A percentile compares a stretch with the other conserved stretches of the same genome.
phyloP scores from a whole-genome alignment of 2,797 vertebrate species.

The Tympanoctomys barrerae region DNA sequence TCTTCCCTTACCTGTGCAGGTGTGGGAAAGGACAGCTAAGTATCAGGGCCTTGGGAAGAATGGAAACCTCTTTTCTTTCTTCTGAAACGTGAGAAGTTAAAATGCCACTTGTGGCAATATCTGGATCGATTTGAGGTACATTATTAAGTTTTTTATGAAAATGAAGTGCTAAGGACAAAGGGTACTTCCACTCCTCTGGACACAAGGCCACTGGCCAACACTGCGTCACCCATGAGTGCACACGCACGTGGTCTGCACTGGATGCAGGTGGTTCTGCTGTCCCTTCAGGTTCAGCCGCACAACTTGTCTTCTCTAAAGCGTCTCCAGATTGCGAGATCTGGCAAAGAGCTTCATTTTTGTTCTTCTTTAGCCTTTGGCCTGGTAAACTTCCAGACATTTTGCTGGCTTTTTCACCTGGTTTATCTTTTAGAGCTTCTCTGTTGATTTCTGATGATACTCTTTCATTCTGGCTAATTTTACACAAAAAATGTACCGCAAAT shows the following conservation, averaged over 20 bases:
- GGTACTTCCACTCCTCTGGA: conserved; percentile 91
- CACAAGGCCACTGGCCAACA: conserved; percentile 89
- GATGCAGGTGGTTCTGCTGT: not conserved
- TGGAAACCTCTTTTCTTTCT: conserved; percentile 69
- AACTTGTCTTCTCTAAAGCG: conserved; percentile 34
- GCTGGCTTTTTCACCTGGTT: conserved; percentile 52
- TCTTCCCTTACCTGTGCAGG: conserved; percentile 92
- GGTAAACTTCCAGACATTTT: conserved; percentile 37
- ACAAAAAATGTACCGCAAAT: conserved; percentile 92
- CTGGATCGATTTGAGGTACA: not conserved
- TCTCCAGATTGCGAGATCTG: conserved; percentile 47
- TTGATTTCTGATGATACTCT: conserved; percentile 66
- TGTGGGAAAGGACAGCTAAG: conserved; percentile 93
- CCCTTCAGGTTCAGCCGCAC: conserved; percentile 9
- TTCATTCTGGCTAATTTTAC: conserved; percentile 90
- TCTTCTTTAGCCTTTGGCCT: conserved; percentile 55
- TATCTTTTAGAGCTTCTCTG: not conserved
- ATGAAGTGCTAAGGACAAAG: conserved; percentile 91
- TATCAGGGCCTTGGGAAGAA: conserved; percentile 90
- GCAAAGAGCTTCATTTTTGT: conserved; percentile 48
- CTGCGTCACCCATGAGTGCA: conserved; percentile 91
- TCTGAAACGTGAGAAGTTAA: not conserved
- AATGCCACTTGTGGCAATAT: not conserved
- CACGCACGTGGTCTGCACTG: conserved; percentile 78
- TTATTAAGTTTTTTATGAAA: conserved; percentile 69